Conservation (phyloP, 1,140 invertebrate genomes). For the Ruditapes philippinarum region DNA sequence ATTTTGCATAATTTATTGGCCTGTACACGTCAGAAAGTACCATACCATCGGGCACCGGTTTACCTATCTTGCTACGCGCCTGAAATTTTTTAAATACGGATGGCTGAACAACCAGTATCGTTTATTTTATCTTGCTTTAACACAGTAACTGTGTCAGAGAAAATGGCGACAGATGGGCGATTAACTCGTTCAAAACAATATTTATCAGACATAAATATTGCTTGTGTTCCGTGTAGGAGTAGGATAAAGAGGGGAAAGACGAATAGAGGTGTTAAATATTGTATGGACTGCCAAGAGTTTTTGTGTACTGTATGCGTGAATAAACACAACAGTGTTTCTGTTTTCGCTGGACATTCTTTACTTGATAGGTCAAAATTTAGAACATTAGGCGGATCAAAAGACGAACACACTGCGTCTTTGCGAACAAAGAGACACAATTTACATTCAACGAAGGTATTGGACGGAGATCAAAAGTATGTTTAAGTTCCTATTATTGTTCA, state of each 20-base stretch:
- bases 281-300: neutral
- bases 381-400: neutral
- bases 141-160: no score
- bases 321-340: neutral
- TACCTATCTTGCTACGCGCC: no score
- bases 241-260: neutral
- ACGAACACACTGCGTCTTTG: neutral
- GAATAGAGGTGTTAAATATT: neutral
- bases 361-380: neutral
- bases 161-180: neutral
- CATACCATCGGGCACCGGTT: no score
- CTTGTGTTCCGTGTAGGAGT: neutral
- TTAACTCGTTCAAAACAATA: neutral
- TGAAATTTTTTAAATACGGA: no score
- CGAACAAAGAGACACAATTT: neutral
- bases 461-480: no score
- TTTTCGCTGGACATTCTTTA: neutral
- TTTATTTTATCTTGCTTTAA: no score
- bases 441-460: neutral
- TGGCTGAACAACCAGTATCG: no score
- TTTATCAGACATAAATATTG: neutral
- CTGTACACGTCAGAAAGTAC: no score
- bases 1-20: no score
- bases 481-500: no score
- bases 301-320: neutral